Base-by-base conservation (phyloP, 2,888 invertebrate genomes). In the Scrobipalpa costella region DNA sequence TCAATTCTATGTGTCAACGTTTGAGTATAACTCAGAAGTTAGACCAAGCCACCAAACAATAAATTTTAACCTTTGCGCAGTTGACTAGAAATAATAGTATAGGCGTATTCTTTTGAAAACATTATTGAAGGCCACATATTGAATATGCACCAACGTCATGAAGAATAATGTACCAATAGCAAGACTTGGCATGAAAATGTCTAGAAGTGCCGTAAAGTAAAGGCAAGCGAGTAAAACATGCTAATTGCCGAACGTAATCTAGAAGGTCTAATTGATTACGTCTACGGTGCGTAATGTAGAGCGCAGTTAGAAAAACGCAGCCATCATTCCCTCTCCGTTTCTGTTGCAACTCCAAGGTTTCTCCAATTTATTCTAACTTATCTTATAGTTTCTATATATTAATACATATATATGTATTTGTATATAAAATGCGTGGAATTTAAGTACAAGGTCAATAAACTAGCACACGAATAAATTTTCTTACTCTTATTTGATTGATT, bases 261-360 rank as follows among this genome's bases (percentile, higher is more conserved):
- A 73, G 75, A 77, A 66, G 71, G 72, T 73, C 77, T 78, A 81
- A 81, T 79, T 77, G 73, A 71, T 71, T 71, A 62, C 64, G 58
- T 40, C 40, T 19, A 58, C 40, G 40, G 44, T 38, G 40, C 58
- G 58, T 40, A 40, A 40, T 38, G 58, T 13, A n/a, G n/a, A 21
- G n/a, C 13, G 55, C 34, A 33, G 33, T 33, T 15, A 55, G 55
- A 55, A 55, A 52, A 55, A 55, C 9, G 21, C 33, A n/a, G 33
- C 21, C n/a, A n/a, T n/a, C 13, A 13, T 33, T 55, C 34, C 50
- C 50, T 19, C 50, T 50, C 50, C 7, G 50, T 50, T 21, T 17
- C 8, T 19, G 47, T 49, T 49, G 17, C n/a, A n/a, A n/a, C 17
- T 47, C 0, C 7, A 47, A 47, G 17, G 47, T 17, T 47, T 47